Percentiles rank a stretch among this genome's conserved stretches.
Evolutionary conservation across 2,113 vertebrate species (phyloP).

Genomic region (Cairina moschata): DNA sequence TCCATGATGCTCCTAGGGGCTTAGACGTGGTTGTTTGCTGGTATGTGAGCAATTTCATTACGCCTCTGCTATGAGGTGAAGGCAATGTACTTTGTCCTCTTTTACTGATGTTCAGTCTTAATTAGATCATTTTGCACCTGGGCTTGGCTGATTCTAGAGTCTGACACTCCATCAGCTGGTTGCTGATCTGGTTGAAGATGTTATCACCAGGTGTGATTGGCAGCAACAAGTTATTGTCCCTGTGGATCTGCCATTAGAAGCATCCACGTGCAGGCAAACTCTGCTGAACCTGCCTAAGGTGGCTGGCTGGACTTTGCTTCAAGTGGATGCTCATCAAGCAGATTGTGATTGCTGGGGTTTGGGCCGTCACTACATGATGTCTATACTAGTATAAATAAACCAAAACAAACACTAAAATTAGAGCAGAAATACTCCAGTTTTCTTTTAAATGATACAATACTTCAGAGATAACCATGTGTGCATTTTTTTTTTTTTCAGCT

Average conservation of each 20-base stretch:
- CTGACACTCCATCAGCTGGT: neutral
- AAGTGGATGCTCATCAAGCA: neutral
- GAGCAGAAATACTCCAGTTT: neutral
- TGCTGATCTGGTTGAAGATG: neutral
- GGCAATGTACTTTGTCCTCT: neutral
- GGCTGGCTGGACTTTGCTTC: neutral
- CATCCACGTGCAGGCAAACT: neutral
- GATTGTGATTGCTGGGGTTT: neutral
- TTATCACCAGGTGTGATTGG: neutral
- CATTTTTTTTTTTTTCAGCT: constrained; percentile 67
- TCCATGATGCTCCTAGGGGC: neutral
- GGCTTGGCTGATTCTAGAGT: neutral
- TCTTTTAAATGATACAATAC: neutral
- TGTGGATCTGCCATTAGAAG: neutral
- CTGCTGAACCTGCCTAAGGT: neutral
- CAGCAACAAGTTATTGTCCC: fast-evolving
- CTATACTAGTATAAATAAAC: fast-evolving
- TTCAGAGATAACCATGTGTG: neutral
- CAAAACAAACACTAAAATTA: fast-evolving
- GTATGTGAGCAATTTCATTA: neutral
- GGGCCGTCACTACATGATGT: neutral
- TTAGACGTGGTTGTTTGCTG: neutral
- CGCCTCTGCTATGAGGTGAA: neutral
- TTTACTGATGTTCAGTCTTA: neutral
- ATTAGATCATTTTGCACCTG: neutral